A percentile compares a stretch with the other conserved stretches of the same genome.
These are phyloP conservation scores for Malurus leucopterus DNA, from an alignment of 2,797 vertebrate genomes.

Conservation along the genomic window DNA sequence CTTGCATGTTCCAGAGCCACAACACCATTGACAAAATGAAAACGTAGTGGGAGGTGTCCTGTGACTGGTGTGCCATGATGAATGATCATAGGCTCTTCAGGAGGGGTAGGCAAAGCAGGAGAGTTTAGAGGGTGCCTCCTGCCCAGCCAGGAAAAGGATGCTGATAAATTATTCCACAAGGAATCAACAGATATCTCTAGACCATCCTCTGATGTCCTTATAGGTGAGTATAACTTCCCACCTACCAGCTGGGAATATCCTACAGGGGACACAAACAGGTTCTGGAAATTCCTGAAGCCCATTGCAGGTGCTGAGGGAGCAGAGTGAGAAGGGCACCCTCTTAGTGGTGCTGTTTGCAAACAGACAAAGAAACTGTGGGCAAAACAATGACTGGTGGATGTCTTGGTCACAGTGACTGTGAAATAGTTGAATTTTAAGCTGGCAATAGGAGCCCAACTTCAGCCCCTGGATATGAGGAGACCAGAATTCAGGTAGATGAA, in stretches of 20 bases:
- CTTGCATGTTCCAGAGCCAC: not conserved
- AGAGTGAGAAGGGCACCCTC: not conserved
- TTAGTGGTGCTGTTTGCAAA: not conserved
- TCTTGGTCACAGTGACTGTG: not conserved
- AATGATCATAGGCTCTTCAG: rapidly evolving
- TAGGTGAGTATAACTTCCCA: not conserved
- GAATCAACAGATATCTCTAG: not conserved
- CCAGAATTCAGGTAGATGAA: not conserved
- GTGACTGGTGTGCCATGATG: rapidly evolving
- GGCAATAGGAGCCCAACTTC: not conserved
- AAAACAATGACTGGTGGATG: not conserved
- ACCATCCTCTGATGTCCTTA: not conserved
- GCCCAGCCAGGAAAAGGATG: not conserved
- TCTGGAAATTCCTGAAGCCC: not conserved
- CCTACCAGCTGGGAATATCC: not conserved
- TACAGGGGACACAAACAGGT: not conserved
- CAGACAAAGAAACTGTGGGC: rapidly evolving
- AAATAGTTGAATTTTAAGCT: not conserved
- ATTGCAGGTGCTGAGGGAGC: not conserved
- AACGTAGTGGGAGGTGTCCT: not conserved
- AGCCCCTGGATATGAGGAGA: not conserved
- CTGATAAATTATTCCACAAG: not conserved
- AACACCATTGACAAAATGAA: not conserved
- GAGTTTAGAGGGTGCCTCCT: not conserved
- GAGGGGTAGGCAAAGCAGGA: rapidly evolving